Base-by-base conservation (phyloP, 2,888 invertebrate genomes). In the Coleophora flavipennella region DNA sequence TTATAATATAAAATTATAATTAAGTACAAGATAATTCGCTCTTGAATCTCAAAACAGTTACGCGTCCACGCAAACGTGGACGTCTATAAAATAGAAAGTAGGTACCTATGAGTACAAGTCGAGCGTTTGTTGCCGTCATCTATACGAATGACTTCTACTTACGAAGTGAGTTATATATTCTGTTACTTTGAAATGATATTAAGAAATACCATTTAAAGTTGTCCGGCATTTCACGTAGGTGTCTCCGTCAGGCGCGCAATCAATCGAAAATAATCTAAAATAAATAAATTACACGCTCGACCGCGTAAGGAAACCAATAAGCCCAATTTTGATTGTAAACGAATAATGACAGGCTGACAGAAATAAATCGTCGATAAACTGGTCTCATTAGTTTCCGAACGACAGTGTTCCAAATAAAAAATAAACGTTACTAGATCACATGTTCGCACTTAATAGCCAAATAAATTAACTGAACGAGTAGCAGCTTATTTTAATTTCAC, bases 1-100 rank as follows among this genome's bases (percentile, higher is more conserved):
- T 76, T 75, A 71, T 78, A 73, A 80, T 71, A 73, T 70, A 67
- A 78, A 80, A 74, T 76, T 79, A 79, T 78, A 81, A 80, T 79
- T 79, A 29, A 20, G 20, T 20, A 80, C 72, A 74, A 80, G 80
- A 78, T 75, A 75, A 81, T 81, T 76, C 66, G 72, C 73, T 76
- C 71, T 70, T 68, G 71, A 67, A 67, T 63, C 67, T 68, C 57
- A 67, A 69, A 78, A 77, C 78, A 72, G 79, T 79, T 77, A 77
- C 62, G 63, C 70, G 68, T 67, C 62, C 67, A 60, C 61, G 59
- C 62, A 67, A 62, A 61, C 55, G 59, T 62, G 61, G 63, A 62
- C 62, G 62, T 67, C 67, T 63, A 68, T 72, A 70, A 71, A 75
- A 71, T 72, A 73, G 66, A 73, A 69, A 70, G 66, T 70, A 64